Evolutionary conservation across 1,140 invertebrate species (phyloP).

Genomic region (Chelonus insularis): DNA sequence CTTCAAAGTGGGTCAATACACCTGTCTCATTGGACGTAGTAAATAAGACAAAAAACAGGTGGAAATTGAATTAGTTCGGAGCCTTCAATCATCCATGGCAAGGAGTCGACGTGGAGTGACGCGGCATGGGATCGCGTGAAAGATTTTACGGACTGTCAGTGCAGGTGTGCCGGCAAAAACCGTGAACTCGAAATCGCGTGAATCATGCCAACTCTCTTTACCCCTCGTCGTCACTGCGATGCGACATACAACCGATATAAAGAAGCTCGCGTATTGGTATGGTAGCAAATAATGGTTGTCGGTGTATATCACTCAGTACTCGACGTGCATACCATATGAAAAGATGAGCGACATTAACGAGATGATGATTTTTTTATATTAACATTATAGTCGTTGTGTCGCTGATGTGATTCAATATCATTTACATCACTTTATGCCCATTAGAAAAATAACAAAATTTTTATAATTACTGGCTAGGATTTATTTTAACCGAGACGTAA

Average conservation of each 20-base stretch:
- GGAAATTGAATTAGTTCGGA: conserved; percentile 22
- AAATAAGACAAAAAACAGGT: conserved; percentile 18
- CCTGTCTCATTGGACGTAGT: neutral
- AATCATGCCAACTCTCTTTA: conserved; percentile 27
- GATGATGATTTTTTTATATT: conserved; percentile 20
- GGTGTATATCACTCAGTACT: conserved; percentile 25
- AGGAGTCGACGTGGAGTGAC: conserved; percentile 21
- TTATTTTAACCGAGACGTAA: too few species aligned
- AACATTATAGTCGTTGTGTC: neutral
- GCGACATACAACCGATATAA: conserved; percentile 15
- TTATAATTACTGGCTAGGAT: too few species aligned
- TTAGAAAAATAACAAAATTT: neutral
- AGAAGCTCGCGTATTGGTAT: conserved; percentile 24
- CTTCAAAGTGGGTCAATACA: neutral
- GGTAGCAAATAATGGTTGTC: conserved; percentile 20
- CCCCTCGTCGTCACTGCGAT: neutral
- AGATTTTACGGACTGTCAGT: conserved; percentile 34
- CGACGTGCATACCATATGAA: conserved; percentile 22
- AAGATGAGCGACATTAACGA: conserved; percentile 32
- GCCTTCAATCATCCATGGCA: conserved; percentile 25
- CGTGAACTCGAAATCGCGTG: conserved; percentile 30
- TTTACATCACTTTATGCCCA: too few species aligned
- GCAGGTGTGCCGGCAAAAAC: conserved; percentile 32
- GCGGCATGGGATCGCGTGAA: conserved; percentile 23
- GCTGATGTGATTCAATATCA: neutral